Base-by-base conservation (phyloP, 2,113 vertebrate species). In the Carollia perspicillata region DNA sequence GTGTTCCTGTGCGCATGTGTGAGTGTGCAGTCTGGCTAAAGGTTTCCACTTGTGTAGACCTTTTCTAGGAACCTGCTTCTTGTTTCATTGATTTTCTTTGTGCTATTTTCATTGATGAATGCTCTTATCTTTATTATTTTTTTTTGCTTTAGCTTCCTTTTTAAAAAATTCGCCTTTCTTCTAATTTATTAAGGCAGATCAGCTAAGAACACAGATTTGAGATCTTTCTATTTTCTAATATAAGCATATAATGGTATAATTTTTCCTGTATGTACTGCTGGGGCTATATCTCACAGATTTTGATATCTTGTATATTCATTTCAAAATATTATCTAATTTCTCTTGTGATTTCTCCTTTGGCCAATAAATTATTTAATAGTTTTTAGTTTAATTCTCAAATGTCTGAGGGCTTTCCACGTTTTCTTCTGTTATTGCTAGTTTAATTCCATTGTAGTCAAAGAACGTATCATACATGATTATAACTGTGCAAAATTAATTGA, bases 401-500 rank as follows among this genome's bases (percentile, higher is more conserved):
- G 4, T 69, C 81, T 79, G 69, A 35, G 26, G 8, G 83, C 68
- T 86, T 95, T 89, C 87, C 18, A 89, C 7, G 37, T 88, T 66
- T 6, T 53, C n/a, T 68, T 55, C 42, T 78, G 4, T 53, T 78
- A 79, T 69, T 44, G 51, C 9, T 94, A 66, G 42, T 91, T 81
- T 72, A 86, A 92, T 93, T 89, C 37, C 18, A 11, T 28, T 91
- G 23, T 74, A n/a, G 17, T 51, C 83, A 63, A 71, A 53, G 5
- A 72, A 85, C 23, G 17, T 58, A 44, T 89, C 78, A 91, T 94
- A 69, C 35, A 68, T 95, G 18, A 93, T 84, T 93, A 79, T 26
- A 83, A n/a, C 55, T 84, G 16, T 47, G 37, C 78, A 66, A 89
- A 63, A 58, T 69, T 81, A 71, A 95, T 51, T 65, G 53, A 93